A percentile compares a stretch with the other conserved stretches of the same genome.
These are phyloP conservation scores for Syngnathus scovelli DNA, from an alignment of 2,113 vertebrate genomes.

Conservation along the genomic window DNA sequence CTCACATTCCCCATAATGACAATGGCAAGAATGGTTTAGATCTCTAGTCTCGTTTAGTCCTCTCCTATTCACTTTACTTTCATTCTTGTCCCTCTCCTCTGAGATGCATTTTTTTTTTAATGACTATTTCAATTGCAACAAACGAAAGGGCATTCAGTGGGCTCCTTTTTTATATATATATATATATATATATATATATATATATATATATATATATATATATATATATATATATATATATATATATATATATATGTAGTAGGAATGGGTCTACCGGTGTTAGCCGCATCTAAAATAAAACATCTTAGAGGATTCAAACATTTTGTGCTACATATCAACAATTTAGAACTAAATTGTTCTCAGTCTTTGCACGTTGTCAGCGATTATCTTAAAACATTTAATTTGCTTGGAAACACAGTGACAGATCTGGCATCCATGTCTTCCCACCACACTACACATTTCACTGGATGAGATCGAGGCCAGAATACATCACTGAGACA, in stretches of 20 bases:
- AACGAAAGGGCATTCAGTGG: too few species aligned
- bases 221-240: too few species aligned
- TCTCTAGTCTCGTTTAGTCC: neutral
- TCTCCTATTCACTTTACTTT: neutral
- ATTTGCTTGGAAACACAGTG: neutral
- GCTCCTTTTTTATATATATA: too few species aligned
- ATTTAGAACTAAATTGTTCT: neutral
- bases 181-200: too few species aligned
- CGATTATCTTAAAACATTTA: neutral
- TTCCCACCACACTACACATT: constrained; percentile 37
- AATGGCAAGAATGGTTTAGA: neutral
- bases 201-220: too few species aligned
- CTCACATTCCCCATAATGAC: too few species aligned
- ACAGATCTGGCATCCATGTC: constrained; percentile 37
- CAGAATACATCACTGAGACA: constrained; percentile 49
- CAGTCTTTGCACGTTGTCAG: constrained; percentile 4
- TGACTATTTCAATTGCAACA: too few species aligned
- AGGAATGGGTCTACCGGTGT: too few species aligned
- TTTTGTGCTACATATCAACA: too few species aligned
- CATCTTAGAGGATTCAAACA: too few species aligned
- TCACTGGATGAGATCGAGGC: constrained; percentile 36
- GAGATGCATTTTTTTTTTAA: neutral
- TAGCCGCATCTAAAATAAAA: neutral
- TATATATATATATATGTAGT: too few species aligned
- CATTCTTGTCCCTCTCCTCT: neutral